These are phyloP conservation scores for Sycobia sp. DNA, from an alignment of 1,140 invertebrate species.

Conservation along the genomic window DNA sequence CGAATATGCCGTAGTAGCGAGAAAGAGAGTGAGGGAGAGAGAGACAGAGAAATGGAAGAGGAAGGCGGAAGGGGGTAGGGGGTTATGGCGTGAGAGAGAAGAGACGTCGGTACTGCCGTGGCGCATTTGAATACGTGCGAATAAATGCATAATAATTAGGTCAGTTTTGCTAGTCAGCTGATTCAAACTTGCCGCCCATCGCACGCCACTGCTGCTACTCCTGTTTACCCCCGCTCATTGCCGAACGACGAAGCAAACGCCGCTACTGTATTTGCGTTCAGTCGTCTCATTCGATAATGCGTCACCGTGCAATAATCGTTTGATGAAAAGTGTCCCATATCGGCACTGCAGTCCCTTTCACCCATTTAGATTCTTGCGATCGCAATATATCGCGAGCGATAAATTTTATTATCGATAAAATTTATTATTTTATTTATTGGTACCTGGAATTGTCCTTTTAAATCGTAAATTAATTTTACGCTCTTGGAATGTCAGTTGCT, in stretches of 20 bases:
- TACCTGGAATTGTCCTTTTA: too few relatives aligned
- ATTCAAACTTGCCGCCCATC: slow-evolving; percentile 41
- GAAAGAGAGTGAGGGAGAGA: slow-evolving; percentile 36
- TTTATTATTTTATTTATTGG: too few relatives aligned
- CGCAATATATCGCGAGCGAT: too few relatives aligned
- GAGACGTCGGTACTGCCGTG: slow-evolving; percentile 44
- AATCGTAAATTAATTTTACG: too few relatives aligned
- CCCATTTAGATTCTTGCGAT: too few relatives aligned
- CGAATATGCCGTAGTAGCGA: slow-evolving; percentile 36
- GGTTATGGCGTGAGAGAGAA: too few relatives aligned
- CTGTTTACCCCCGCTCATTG: not conserved
- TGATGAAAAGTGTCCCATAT: too few relatives aligned
- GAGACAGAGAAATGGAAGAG: slow-evolving; percentile 29
- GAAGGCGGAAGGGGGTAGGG: slow-evolving; percentile 22
- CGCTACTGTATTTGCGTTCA: not conserved
- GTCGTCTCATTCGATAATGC: too few relatives aligned
- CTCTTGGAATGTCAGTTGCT: too few relatives aligned
- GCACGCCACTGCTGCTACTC: not conserved
- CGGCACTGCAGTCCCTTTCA: too few relatives aligned
- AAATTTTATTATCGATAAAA: too few relatives aligned
- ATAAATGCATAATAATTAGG: slow-evolving; percentile 65
- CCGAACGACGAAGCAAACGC: not conserved
- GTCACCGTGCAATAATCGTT: too few relatives aligned
- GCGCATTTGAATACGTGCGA: slow-evolving; percentile 62
- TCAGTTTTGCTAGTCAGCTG: slow-evolving; percentile 63